A percentile compares a stretch with the other conserved stretches of the same genome.
phyloP scores from a whole-genome alignment of 1,140 invertebrate species.

The Drosophila sproati region DNA sequence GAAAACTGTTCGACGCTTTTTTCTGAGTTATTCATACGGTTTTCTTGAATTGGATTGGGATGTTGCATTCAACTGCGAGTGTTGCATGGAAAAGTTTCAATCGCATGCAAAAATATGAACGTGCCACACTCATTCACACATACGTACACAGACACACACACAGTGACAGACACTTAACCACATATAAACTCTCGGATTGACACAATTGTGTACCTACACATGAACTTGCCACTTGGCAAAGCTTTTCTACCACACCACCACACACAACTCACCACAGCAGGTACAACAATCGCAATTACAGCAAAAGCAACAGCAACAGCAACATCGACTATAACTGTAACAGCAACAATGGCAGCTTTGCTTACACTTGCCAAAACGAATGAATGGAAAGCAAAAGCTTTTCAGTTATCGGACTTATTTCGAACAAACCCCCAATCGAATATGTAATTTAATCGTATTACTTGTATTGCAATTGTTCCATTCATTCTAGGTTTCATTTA shows the following conservation, averaged over 20 bases:
- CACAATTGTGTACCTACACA: conserved; percentile 72
- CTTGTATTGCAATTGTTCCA: too few species aligned
- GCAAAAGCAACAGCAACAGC: conserved; percentile 30
- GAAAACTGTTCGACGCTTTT: conserved; percentile 16
- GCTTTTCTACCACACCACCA: conserved; percentile 52
- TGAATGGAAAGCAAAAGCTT: conserved; percentile 29
- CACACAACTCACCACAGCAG: conserved; percentile 37
- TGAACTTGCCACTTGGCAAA: conserved; percentile 60
- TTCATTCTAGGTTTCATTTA: too few species aligned
- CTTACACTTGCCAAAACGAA: conserved; percentile 34
- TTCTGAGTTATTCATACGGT: conserved; percentile 6
- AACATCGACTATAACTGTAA: conserved; percentile 34
- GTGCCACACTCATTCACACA: background rate
- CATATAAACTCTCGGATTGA: conserved; percentile 28
- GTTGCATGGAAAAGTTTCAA: conserved; percentile 41
- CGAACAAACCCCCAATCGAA: background rate
- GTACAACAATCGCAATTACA: conserved; percentile 21
- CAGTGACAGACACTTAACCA: background rate
- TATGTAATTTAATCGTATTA: background rate
- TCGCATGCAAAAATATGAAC: background rate
- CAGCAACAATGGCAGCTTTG: conserved; percentile 54
- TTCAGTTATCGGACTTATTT: background rate
- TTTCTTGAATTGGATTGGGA: conserved; percentile 4
- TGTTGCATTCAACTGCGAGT: conserved; percentile 23
- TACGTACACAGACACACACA: background rate